Evolutionary conservation across 2,113 vertebrate species (phyloP).

Genomic region (Daubentonia madagascariensis): DNA sequence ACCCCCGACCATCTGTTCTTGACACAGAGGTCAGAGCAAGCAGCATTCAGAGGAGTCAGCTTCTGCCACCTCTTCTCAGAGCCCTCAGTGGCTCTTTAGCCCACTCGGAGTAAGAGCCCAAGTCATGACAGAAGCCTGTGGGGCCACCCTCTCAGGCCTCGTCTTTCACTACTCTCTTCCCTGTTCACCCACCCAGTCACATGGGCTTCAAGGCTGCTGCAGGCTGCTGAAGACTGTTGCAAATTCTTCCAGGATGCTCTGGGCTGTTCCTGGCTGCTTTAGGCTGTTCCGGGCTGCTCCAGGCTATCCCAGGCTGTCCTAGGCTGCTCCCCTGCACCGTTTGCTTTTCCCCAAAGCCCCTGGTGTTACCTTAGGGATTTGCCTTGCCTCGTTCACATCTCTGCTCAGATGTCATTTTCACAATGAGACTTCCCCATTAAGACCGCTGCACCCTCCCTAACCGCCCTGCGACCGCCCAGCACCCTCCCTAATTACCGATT

Average conservation of each 20-base stretch:
- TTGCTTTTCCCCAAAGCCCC: not conserved
- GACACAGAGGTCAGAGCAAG: not conserved
- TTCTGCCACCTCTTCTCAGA: not conserved
- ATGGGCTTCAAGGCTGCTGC: not conserved
- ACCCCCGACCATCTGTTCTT: not conserved
- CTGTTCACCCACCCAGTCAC: fast-evolving
- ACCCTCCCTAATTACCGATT: not conserved
- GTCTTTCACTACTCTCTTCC: not conserved
- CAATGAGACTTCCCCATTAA: not conserved
- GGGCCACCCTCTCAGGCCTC: too few species aligned
- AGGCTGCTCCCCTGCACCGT: not conserved
- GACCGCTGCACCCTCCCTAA: too few species aligned
- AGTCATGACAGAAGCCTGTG: not conserved
- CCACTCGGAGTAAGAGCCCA: not conserved
- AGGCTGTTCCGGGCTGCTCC: too few species aligned
- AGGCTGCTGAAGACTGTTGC: not conserved
- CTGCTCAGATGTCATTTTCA: too few species aligned
- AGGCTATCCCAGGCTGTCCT: not conserved
- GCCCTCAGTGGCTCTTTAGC: not conserved
- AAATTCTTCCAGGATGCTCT: fast-evolving
- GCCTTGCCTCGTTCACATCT: not conserved
- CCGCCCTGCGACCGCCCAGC: not conserved
- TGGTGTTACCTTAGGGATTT: fast-evolving
- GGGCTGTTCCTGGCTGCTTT: not conserved
- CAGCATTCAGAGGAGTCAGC: not conserved